Evolutionary conservation across 2,113 vertebrate genomes (phyloP), one percentile per base, ranked within the genome.

Genomic region (Rhinoderma darwinii): DNA sequence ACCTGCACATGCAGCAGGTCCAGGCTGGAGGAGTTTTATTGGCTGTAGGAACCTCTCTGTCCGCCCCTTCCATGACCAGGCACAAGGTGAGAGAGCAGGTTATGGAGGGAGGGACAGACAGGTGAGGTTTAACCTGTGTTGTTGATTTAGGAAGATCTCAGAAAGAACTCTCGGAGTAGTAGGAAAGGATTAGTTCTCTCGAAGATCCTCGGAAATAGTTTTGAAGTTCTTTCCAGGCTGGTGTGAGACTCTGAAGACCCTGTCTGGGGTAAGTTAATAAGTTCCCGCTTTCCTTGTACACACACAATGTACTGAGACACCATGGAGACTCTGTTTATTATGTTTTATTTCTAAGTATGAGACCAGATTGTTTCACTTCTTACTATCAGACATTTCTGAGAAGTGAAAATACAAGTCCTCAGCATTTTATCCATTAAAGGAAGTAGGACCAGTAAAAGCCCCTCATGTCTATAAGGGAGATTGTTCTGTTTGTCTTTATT

Each of bases 61-160:
- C 77, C 76, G 44, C 77, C 75, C 85, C 50, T 41, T 80, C 78
- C 51, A 25, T 35, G 66, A 82, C 6, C 43, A 51, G 54, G 78
- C 32, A 59, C 41, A 30, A 22, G 39, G 51, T 18, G 10, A 76
- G 51, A 27, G 75, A 86, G 50, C 63, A 80, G 50, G 84, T 70
- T 80, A 50, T 75, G 25, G 59, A 66, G 76, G 35, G 63, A 59
- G 76, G 63, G 74, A 79, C 25, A 63, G 76, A 73, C 78, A 82
- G 78, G 85, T 87, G 77, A 50, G 63, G 61, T 81, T 54, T 86
- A 41, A 74, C 66, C 66, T 82, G 47, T 41, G 77, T 56, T 61
- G 37, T 17, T 54, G 32, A 70, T 10, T 72, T 54, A 25, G 61
- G 47, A 43, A 72, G 76, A 18, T 41, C 22, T 51, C 47, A 56